phyloP scores from a whole-genome alignment of 2,888 invertebrate genomes.

The Leucania comma region DNA sequence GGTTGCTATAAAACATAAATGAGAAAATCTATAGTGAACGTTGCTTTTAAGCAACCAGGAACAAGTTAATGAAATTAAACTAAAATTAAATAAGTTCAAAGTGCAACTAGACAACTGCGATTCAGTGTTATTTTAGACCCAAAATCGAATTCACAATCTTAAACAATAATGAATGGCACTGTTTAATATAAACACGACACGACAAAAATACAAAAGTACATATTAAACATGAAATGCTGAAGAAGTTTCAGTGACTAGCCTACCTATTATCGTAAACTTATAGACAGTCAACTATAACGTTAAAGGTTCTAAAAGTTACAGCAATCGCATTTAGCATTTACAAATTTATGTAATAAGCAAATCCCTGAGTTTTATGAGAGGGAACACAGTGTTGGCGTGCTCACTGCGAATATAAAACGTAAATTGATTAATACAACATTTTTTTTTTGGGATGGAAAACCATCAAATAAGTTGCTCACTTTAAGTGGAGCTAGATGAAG shows the following conservation, averaged over 20 bases:
- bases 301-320: neutral
- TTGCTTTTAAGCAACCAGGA: conserved; percentile 6
- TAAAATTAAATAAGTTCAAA: neutral
- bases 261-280: neutral
- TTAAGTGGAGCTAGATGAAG: no score
- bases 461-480: no score
- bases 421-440: neutral
- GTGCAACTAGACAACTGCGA: neutral
- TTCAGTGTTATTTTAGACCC: neutral
- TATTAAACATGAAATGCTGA: neutral
- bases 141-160: neutral
- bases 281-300: neutral
- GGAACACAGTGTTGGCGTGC: neutral
- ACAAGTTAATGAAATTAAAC: neutral
- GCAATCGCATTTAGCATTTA: neutral
- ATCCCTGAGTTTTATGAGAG: neutral
- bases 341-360: neutral
- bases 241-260: neutral
- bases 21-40: conserved; percentile 6
- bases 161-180: neutral
- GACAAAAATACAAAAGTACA: neutral
- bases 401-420: neutral
- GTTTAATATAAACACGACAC: neutral
- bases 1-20: conserved; percentile 40
- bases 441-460: no score